phyloP scores from a whole-genome alignment of 1,140 invertebrate species.

The Asbolus verrucosus region DNA sequence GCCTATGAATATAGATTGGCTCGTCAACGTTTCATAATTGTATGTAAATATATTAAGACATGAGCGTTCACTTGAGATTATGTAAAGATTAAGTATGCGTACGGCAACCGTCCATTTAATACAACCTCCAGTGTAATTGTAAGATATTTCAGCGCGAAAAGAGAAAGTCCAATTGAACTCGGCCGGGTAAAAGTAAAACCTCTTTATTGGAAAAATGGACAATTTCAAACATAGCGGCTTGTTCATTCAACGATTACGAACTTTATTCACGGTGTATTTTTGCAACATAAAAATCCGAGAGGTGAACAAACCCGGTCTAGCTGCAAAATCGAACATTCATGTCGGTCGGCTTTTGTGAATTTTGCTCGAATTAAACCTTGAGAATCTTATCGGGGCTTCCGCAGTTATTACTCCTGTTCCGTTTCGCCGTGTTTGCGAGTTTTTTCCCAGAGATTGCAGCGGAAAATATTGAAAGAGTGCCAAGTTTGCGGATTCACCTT shows the following conservation, averaged over 20 bases:
- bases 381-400: background rate
- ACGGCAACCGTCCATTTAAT: constrained; percentile 13
- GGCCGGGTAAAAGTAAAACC: constrained; percentile 27
- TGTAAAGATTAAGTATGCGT: constrained; percentile 29
- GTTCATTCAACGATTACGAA: constrained; percentile 34
- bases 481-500: constrained; percentile 3
- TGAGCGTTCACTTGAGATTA: constrained; percentile 28
- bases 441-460: background rate
- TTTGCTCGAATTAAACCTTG: background rate
- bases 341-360: too few relatives aligned
- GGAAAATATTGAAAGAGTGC: constrained; percentile 2
- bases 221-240: constrained; percentile 1
- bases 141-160: constrained; percentile 33
- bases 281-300: constrained; percentile 16
- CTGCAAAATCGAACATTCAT: background rate
- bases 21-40: constrained; percentile 36
- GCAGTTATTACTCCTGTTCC: too few relatives aligned
- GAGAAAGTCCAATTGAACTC: constrained; percentile 27
- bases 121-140: background rate
- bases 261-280: constrained; percentile 33
- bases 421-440: background rate
- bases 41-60: constrained; percentile 35
- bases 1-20: constrained; percentile 24
- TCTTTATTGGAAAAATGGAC: constrained; percentile 13
- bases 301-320: constrained; percentile 11